Conservation (phyloP, 2,113 vertebrate species). For the Crypturellus undulatus region DNA sequence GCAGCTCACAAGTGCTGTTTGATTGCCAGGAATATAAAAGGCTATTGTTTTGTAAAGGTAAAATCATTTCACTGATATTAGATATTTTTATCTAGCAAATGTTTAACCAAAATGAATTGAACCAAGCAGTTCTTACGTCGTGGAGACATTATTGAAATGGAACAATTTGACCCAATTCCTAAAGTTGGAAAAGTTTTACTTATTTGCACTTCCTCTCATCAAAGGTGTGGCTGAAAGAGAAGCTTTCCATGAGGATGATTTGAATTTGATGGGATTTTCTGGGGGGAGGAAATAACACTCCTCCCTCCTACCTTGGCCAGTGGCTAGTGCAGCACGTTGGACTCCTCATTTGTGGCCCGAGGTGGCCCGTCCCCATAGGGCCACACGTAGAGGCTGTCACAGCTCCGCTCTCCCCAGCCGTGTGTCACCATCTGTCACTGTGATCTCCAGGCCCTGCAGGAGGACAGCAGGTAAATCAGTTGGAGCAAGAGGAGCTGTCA, state of each 20-base stretch:
- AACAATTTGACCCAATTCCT: neutral
- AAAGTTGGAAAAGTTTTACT: neutral
- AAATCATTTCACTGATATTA: neutral
- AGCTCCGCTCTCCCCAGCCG: neutral
- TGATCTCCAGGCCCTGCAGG: neutral
- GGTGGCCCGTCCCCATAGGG: neutral
- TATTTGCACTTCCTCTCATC: neutral
- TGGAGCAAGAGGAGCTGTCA: neutral
- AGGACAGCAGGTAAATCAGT: neutral
- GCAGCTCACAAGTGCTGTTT: neutral
- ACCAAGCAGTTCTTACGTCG: neutral
- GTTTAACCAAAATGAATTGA: neutral
- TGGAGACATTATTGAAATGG: neutral
- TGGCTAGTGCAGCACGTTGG: too few species aligned
- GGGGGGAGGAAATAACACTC: too few species aligned
- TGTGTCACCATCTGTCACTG: neutral
- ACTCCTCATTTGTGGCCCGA: too few species aligned
- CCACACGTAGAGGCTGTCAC: too few species aligned
- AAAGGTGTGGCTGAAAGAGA: neutral
- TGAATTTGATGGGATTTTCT: neutral
- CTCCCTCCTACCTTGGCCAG: too few species aligned
- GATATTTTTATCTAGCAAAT: neutral
- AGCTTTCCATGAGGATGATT: accelerated
- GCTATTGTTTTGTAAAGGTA: neutral
- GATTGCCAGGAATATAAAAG: neutral